Conservation (phyloP, 1,140 invertebrate species). For the Rhopalosiphum maidis region DNA sequence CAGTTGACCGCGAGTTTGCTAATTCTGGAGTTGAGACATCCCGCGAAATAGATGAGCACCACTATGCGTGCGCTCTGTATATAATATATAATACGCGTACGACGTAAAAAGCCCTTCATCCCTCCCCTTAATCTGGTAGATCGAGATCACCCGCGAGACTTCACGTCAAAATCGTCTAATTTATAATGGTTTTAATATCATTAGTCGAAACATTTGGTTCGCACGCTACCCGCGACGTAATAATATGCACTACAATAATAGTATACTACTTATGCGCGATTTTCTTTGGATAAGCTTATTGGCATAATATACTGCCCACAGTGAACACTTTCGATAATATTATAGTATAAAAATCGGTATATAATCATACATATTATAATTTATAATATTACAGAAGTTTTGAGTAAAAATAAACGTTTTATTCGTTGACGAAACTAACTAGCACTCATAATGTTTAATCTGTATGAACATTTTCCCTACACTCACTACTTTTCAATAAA, state of each 20-base stretch:
- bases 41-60: not conserved
- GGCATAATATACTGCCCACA: not conserved
- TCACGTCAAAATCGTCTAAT: not conserved
- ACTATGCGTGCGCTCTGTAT: not conserved
- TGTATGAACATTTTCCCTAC: no score
- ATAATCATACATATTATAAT: no score
- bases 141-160: not conserved
- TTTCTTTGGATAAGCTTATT: not conserved
- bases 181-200: not conserved
- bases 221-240: not conserved
- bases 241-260: not conserved
- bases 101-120: not conserved
- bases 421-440: no score
- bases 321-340: not conserved
- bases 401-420: no score
- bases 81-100: not conserved
- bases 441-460: no score
- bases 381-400: no score
- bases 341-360: not conserved
- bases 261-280: not conserved
- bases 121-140: not conserved
- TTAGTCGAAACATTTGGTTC: not conserved
- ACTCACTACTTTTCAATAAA: no score
- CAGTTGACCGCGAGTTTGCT: not conserved
- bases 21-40: not conserved